Evolutionary conservation across 2,888 invertebrate species (phyloP).

Genomic region (Meteorus colon): DNA sequence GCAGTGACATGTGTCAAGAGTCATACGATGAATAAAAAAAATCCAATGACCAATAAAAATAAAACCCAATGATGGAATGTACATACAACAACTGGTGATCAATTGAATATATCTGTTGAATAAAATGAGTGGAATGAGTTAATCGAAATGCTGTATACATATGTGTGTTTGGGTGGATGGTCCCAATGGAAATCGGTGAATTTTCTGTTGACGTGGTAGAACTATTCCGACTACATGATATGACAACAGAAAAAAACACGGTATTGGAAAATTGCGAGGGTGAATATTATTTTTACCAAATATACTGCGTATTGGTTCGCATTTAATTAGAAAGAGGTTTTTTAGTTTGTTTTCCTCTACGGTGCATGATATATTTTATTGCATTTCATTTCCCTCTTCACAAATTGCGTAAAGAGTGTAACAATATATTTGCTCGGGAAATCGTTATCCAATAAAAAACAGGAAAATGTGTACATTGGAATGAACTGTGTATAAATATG

Average conservation of each 20-base stretch:
- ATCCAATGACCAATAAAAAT: background rate
- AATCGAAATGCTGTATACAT: background rate
- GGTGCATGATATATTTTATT: background rate
- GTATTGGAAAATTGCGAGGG: background rate
- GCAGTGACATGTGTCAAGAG: background rate
- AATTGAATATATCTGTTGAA: conserved; percentile 35
- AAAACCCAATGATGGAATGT: background rate
- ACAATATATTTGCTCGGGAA: too few relatives aligned
- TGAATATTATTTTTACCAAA: background rate
- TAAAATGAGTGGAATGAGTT: conserved; percentile 20
- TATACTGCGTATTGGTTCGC: background rate
- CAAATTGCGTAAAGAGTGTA: too few relatives aligned
- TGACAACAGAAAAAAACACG: background rate
- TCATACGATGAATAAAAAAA: background rate
- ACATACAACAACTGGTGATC: conserved; percentile 27
- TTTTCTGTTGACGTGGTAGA: conserved; percentile 9
- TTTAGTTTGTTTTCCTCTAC: background rate
- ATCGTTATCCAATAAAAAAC: too few relatives aligned
- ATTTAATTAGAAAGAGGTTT: background rate
- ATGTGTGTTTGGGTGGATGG: background rate
- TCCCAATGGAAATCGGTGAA: conserved; percentile 13
- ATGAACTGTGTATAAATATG: background rate
- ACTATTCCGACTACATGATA: background rate
- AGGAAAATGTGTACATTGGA: background rate
- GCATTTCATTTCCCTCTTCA: background rate